Evolutionary conservation across 2,113 vertebrate genomes (phyloP).

Genomic region (Electrona antarctica): DNA sequence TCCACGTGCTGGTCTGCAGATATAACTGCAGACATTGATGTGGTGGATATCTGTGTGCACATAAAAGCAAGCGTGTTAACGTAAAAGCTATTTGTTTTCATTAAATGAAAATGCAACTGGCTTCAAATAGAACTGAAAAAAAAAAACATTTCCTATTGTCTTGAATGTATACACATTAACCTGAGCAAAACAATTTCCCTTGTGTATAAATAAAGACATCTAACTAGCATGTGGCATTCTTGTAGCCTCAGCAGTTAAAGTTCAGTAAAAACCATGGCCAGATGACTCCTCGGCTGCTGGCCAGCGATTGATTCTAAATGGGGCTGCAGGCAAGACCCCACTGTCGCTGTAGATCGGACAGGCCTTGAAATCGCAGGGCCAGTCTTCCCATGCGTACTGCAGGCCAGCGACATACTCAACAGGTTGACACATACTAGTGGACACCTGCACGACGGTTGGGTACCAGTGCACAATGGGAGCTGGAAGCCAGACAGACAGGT

Average conservation of each 20-base stretch:
- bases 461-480: slow-evolving; percentile 55
- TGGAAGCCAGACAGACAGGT: slow-evolving; percentile 70
- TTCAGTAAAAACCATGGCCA: too few species aligned
- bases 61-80: neutral
- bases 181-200: too few species aligned
- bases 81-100: too few species aligned
- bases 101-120: neutral
- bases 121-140: too few species aligned
- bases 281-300: neutral
- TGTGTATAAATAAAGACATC: too few species aligned
- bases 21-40: too few species aligned
- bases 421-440: slow-evolving; percentile 42
- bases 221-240: neutral
- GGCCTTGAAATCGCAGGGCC: slow-evolving; percentile 87
- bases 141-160: too few species aligned
- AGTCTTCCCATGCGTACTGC: slow-evolving; percentile 89
- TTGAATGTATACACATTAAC: too few species aligned
- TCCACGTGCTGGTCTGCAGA: too few species aligned
- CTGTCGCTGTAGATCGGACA: slow-evolving; percentile 84
- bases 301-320: slow-evolving; percentile 67
- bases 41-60: neutral
- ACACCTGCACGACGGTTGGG: slow-evolving; percentile 64
- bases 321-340: slow-evolving; percentile 82
- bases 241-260: too few species aligned
- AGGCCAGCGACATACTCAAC: slow-evolving; percentile 58